These are phyloP conservation scores for Kobus ellipsiprymnus DNA, from an alignment of 2,113 vertebrate genomes.

Conservation along the genomic window DNA sequence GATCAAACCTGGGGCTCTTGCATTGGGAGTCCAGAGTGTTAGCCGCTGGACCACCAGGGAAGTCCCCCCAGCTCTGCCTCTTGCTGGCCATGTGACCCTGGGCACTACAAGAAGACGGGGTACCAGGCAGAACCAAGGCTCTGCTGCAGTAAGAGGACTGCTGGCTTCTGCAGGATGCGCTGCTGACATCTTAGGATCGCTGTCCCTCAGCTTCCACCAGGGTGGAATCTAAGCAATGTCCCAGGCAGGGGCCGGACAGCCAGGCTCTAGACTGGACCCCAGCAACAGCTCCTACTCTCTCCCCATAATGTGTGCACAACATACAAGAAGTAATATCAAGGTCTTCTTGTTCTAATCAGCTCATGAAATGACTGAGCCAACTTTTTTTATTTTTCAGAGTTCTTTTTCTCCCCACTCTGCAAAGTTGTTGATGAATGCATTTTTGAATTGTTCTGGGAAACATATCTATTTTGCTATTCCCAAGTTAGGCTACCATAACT, in stretches of 20 bases:
- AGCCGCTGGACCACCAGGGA: background rate
- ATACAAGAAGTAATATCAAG: background rate
- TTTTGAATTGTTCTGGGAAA: conserved; percentile 16
- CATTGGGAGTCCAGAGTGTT: background rate
- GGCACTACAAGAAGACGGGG: background rate
- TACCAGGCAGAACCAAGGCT: background rate
- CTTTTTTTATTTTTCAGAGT: background rate
- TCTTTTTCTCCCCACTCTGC: background rate
- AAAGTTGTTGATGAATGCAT: background rate
- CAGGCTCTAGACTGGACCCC: background rate
- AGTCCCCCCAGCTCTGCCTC: background rate
- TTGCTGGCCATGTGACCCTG: background rate
- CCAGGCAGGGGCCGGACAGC: background rate
- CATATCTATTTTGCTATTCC: background rate
- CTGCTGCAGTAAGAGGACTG: background rate
- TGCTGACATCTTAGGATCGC: background rate
- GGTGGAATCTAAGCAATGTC: background rate
- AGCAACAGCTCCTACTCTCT: background rate
- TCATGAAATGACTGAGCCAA: background rate
- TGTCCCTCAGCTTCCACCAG: background rate
- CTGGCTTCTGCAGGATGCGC: background rate
- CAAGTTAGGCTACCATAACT: background rate
- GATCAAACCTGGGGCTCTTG: background rate
- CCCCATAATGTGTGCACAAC: background rate
- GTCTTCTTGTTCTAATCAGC: background rate